Evolutionary conservation across 1,140 invertebrate species (phyloP), one percentile per base, ranked within the genome.

Genomic region (Amphibalanus amphitrite): DNA sequence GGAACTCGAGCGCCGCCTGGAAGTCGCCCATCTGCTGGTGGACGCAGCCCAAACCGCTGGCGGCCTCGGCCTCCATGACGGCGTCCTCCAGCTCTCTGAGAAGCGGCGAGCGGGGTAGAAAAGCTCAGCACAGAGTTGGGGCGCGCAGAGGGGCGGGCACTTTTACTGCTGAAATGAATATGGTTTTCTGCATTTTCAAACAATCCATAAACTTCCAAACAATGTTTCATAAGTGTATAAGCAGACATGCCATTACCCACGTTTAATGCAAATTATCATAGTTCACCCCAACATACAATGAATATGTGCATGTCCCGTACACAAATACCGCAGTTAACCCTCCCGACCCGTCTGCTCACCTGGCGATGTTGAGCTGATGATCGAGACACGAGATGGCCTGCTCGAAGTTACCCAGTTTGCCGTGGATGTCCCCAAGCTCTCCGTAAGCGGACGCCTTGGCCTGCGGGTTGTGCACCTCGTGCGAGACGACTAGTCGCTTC

Each of bases 371-470:
- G 72, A 93, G 84, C 80, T 97, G 93, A 80, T 97, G 93, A 69
- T 95, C 91, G 69, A 97, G 82, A 79, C 93, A 97, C 20, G 90
- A 91, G 0, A 97, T 88, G 0, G 94, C 93, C 81, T 97, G 94
- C 77, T 95, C 91, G 77, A 92, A 87, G 79, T 97, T 95, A 1
- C 90, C 92, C 40, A 97, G 81, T 4, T 90, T 87, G 29, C 91
- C 89, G 77, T 98, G 93, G 28, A 97, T 85, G 74, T 90, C 89
- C 71, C 87, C 88, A 0, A 98, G 83, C 80, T 97, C 94, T 3
- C 93, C 93, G 78, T 96, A 97, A 28, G 93, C 93, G 17, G 91
- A 87, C 0, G 91, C 91, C 81, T 94, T 90, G 0, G 91, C 89
- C 77, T 90, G 89, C 0, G 87, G 83, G 75, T 87, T 90, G 67